Conservation (phyloP, 2,888 invertebrate genomes). For the Dynastes hyllus region DNA sequence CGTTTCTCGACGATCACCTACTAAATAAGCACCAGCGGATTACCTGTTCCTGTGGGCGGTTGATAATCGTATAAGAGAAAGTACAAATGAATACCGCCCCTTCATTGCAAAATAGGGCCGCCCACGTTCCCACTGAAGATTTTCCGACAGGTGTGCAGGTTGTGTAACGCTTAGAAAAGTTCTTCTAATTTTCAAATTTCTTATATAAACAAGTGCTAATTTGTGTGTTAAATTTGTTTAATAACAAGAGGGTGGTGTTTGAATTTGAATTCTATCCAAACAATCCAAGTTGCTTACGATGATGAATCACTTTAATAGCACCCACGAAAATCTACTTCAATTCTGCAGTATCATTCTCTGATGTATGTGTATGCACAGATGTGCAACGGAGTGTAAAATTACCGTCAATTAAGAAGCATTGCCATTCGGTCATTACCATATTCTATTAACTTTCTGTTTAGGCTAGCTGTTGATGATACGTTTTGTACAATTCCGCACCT, state of each 20-base stretch:
- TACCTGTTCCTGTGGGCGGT: slow-evolving; percentile 11
- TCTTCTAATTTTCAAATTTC: too few relatives aligned
- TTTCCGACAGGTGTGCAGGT: slow-evolving; percentile 24
- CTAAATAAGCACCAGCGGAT: slow-evolving; percentile 7
- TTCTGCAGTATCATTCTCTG: slow-evolving; percentile 1
- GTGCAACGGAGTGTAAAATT: slow-evolving; percentile 11
- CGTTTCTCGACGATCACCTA: not conserved
- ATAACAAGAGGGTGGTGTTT: too few relatives aligned
- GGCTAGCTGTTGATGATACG: not conserved
- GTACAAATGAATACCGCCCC: slow-evolving; percentile 31
- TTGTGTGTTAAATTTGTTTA: too few relatives aligned
- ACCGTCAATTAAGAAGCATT: not conserved
- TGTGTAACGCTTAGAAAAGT: not conserved
- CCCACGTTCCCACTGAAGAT: not conserved
- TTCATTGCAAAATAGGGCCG: slow-evolving; percentile 11
- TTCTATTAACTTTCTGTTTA: slow-evolving; percentile 10
- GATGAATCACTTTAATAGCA: not conserved
- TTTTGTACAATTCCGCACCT: not conserved
- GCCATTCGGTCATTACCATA: slow-evolving; percentile 10
- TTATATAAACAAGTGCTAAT: too few relatives aligned
- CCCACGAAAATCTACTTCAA: not conserved
- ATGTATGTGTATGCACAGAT: not conserved
- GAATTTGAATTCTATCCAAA: too few relatives aligned
- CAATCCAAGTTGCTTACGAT: too few relatives aligned
- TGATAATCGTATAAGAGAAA: slow-evolving; percentile 25